Percentiles rank a stretch among this genome's conserved stretches.
Evolutionary conservation across 2,797 vertebrate genomes (phyloP).

Genomic region (Coregonus ussuriensis): DNA sequence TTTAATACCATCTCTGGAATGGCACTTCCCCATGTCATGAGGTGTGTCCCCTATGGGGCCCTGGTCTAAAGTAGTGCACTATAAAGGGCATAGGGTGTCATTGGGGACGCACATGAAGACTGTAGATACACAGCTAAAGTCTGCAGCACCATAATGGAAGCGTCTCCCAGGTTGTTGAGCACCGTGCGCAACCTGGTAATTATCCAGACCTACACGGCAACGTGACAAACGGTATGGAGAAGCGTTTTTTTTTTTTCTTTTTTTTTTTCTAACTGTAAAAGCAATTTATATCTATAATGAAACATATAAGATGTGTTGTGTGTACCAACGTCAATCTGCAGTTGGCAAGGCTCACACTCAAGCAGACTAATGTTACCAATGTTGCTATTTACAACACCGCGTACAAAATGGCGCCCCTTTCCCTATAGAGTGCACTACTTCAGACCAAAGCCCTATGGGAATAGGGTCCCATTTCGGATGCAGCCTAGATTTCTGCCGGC

Average conservation of each 20-base stretch:
- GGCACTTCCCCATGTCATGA: too few relatives aligned
- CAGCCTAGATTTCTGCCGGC: constrained; percentile 7
- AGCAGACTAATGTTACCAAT: constrained; percentile 24
- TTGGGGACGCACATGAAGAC: too few relatives aligned
- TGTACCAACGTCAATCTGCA: constrained; percentile 32
- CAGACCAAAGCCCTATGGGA: background rate
- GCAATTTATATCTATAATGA: constrained; percentile 21
- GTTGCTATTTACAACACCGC: background rate
- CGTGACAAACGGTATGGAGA: constrained; percentile 28
- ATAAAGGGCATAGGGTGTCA: background rate
- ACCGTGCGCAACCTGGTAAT: constrained; percentile 23
- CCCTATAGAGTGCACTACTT: background rate
- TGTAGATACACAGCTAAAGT: background rate
- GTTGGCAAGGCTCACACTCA: constrained; percentile 12
- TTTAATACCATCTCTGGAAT: too few relatives aligned
- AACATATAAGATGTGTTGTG: constrained; percentile 27
- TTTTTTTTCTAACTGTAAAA: constrained; percentile 25
- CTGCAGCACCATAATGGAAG: background rate
- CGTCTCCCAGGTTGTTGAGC: background rate
- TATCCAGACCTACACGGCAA: constrained; percentile 23
- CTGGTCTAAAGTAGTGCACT: background rate
- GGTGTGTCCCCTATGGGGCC: too few relatives aligned
- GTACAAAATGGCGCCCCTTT: background rate
- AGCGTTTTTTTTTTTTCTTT: constrained; percentile 16
- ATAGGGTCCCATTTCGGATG: background rate